Base-by-base conservation (phyloP, 2,888 invertebrate species). In the Siphonodentalium dalli region DNA sequence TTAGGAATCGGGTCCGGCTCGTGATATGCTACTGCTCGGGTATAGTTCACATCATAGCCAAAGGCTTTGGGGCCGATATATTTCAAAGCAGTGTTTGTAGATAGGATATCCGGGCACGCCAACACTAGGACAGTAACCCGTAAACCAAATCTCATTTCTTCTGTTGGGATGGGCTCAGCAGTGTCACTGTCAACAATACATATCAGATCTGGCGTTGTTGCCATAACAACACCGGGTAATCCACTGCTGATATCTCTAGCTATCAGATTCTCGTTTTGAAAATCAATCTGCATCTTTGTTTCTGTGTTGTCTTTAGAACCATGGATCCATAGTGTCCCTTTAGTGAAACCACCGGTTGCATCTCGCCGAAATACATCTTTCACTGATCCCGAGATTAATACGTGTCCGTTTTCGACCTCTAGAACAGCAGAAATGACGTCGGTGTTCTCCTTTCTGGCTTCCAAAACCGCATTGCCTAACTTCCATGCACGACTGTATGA, bases 231-330 rank as follows among this genome's bases (percentile, higher is more conserved):
- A 7, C 9, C 21, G n/a, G 53, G 20, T 3, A 42, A 43, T 7
- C 43, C 49, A 13, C 46, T 21, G 24, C 34, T 24, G 11, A 55
- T n/a, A 2, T 34, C 41, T 18, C 55, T 53, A 5, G 68, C 74
- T 6, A 78, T 52, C 5, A 79, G 63, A 52, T 74, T 74, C 57
- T 79, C 79, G 49, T 79, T 79, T 54, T 79, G 78, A 48, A 79
- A 78, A 3, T 74, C 69, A 6, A 79, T 61, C 13, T 39, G 21
- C 7, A 72, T 26, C 2, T 31, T 45, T 39, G 63, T 44, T 2
- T 58, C 62, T 3, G 38, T 15, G 52, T 55, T 66, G 0, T 59
- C 50, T n/a, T n/a, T 47, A 20, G 46, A 21, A 5, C 68, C 71
- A 23, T 63, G 66, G 8, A 77, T 37, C 1, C 34, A 39, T 9